Conservation (phyloP, 2,888 invertebrate species). For the Allophyes oxyacanthae region DNA sequence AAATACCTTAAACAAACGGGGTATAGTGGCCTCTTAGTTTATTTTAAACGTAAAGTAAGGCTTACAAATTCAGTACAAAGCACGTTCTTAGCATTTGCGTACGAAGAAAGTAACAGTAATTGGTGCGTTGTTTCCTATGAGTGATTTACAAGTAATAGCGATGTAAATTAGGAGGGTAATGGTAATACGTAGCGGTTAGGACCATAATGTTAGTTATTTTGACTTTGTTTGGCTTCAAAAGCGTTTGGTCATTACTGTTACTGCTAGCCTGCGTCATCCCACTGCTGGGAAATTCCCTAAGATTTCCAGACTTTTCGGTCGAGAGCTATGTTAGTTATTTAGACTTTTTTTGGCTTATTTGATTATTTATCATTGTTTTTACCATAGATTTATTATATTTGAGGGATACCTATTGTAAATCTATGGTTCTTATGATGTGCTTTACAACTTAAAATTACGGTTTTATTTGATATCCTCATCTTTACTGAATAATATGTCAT, state of each 20-base stretch:
- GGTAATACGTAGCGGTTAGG: conserved; percentile 41
- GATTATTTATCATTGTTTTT: too few species aligned
- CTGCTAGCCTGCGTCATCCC: too few species aligned
- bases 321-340: too few species aligned
- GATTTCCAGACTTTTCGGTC: neutral
- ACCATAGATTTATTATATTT: too few species aligned
- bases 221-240: conserved; percentile 8
- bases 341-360: too few species aligned
- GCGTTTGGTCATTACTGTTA: conserved; percentile 22
- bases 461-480: too few species aligned
- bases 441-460: too few species aligned
- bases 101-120: conserved; percentile 59
- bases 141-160: conserved; percentile 55
- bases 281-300: too few species aligned
- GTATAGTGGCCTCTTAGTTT: conserved; percentile 14
- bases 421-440: too few species aligned
- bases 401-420: too few species aligned
- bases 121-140: conserved; percentile 57
- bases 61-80: conserved; percentile 50
- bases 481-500: too few species aligned
- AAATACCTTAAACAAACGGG: too few species aligned
- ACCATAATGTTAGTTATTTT: conserved; percentile 32
- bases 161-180: conserved; percentile 49
- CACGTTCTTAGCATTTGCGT: conserved; percentile 64
- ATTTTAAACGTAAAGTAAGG: conserved; percentile 47